Percentiles rank a stretch among this genome's conserved stretches.
Evolutionary conservation across 2,113 vertebrate genomes (phyloP).

Genomic region (Rhabdomys dilectus): DNA sequence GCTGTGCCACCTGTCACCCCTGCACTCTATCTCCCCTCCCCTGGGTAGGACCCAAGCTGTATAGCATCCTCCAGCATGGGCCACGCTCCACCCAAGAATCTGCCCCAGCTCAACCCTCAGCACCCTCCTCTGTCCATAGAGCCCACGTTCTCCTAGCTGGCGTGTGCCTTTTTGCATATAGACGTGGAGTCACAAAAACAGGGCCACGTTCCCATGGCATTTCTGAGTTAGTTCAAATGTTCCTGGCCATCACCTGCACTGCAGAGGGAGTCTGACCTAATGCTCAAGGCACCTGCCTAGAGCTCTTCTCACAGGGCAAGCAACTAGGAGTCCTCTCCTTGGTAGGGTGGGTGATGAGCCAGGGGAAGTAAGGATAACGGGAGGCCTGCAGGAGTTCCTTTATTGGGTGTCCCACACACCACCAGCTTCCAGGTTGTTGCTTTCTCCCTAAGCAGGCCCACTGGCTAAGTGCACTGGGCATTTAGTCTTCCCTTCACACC

Average conservation of each 20-base stretch:
- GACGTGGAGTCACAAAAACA: not conserved
- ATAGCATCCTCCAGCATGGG: not conserved
- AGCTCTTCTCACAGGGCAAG: not conserved
- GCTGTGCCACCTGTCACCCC: rapidly evolving
- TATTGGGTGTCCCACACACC: not conserved
- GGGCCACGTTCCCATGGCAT: not conserved
- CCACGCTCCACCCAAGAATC: not conserved
- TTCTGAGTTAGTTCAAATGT: not conserved
- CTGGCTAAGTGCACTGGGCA: not conserved
- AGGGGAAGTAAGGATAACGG: not conserved
- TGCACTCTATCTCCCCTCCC: not conserved
- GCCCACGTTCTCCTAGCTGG: not conserved
- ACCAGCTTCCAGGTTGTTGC: not conserved
- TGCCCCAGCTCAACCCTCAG: not conserved
- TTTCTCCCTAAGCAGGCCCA: not conserved
- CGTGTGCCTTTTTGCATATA: not conserved
- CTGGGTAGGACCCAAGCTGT: not conserved
- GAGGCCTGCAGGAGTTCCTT: too few relatives aligned
- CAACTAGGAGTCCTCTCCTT: not conserved
- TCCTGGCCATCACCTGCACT: not conserved
- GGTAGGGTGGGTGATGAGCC: too few relatives aligned
- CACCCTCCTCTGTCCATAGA: not conserved
- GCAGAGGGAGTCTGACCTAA: not conserved
- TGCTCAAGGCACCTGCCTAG: not conserved
- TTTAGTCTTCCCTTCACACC: too few relatives aligned